These are phyloP conservation scores for Clistopyga incitator DNA, from an alignment of 2,888 invertebrate species.

Conservation along the genomic window DNA sequence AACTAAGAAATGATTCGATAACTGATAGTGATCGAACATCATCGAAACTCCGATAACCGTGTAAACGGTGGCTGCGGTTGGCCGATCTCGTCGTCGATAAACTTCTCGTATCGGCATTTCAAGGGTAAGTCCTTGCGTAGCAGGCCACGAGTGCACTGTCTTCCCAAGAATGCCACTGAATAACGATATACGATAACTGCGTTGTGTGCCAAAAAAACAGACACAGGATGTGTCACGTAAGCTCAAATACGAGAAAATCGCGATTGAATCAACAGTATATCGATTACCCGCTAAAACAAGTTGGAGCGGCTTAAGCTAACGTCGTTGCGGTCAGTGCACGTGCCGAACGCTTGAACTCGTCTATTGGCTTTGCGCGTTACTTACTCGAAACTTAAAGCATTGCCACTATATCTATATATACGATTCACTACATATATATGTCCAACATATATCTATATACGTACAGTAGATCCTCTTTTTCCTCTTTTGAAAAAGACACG, in stretches of 20 bases:
- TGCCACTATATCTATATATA: too few relatives aligned
- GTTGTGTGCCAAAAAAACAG: background rate
- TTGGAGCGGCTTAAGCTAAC: background rate
- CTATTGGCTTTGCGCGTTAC: too few relatives aligned
- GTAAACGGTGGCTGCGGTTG: background rate
- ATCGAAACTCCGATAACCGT: conserved; percentile 7
- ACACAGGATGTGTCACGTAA: background rate
- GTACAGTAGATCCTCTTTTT: too few relatives aligned
- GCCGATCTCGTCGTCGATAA: background rate
- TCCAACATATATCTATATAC: too few relatives aligned
- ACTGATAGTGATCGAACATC: conserved; percentile 19
- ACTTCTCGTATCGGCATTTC: background rate
- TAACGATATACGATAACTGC: background rate
- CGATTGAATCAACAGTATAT: conserved; percentile 9
- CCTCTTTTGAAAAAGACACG: too few relatives aligned
- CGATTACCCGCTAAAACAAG: conserved; percentile 10
- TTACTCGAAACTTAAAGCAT: too few relatives aligned
- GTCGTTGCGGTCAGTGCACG: conserved; percentile 32
- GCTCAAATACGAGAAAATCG: conserved; percentile 1
- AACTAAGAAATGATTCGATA: conserved; percentile 12
- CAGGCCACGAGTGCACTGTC: conserved; percentile 7
- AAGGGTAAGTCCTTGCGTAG: conserved; percentile 27
- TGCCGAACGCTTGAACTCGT: conserved; percentile 20
- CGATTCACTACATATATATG: too few relatives aligned
- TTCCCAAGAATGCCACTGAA: background rate